phyloP scores from a whole-genome alignment of 2,888 invertebrate species.

The Protula sp. region DNA sequence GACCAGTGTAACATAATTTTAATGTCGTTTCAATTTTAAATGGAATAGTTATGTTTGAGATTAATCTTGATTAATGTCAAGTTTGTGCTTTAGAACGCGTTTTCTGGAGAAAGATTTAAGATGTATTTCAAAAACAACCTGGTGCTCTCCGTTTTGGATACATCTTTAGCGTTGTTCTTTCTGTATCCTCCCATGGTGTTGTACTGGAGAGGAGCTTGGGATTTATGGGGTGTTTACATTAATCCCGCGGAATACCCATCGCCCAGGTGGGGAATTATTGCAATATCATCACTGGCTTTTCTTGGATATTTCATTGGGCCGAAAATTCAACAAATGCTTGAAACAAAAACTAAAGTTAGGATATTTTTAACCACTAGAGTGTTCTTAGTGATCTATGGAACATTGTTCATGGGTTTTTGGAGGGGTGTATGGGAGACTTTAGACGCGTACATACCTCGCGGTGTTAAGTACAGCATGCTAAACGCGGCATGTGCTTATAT shows the following conservation, averaged over 20 bases:
- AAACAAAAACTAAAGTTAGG: neutral
- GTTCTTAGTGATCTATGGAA: constrained; percentile 9
- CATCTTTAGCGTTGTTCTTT: constrained; percentile 6
- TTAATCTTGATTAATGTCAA: too few species aligned
- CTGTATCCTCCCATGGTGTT: constrained; percentile 18
- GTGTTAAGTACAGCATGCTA: neutral
- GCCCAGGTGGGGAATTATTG: neutral
- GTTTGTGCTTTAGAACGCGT: too few species aligned
- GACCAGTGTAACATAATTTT: too few species aligned
- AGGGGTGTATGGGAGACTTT: constrained; percentile 16
- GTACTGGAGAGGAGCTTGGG: constrained; percentile 23
- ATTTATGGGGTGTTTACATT: constrained; percentile 14
- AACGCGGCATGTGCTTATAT: neutral
- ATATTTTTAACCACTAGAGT: neutral
- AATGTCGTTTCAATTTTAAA: too few species aligned
- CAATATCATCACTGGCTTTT: neutral
- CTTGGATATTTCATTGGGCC: neutral
- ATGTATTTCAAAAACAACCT: too few species aligned
- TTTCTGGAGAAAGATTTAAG: too few species aligned
- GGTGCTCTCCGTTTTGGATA: constrained; percentile 6
- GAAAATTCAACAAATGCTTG: neutral
- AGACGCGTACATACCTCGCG: constrained; percentile 13
- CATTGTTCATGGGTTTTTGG: constrained; percentile 19
- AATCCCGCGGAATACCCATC: too few species aligned
- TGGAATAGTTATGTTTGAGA: too few species aligned